Evolutionary conservation across 1,140 invertebrate species (phyloP), one percentile per base, ranked within the genome.

Genomic region (Chlorops oryzae): DNA sequence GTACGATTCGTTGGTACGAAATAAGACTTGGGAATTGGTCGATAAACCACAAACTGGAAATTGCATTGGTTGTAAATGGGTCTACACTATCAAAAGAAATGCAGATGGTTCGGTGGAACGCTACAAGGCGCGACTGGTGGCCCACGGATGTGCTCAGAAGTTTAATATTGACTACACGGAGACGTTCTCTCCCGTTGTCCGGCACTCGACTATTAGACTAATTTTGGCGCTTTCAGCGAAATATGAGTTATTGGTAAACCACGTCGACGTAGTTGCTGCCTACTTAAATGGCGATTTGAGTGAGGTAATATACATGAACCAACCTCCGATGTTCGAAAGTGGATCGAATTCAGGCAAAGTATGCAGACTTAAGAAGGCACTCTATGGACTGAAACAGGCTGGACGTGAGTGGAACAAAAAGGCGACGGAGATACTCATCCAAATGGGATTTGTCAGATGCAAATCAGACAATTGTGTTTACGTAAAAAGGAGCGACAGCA

Each of bases 101-200:
- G 13, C 45, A 20, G 55, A 63, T 41, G 61, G 62, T 21, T 51
- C 46, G 18, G 51, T 59, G 21, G 52, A 50, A 6, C 44, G 41
- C 45, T 73, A 58, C 47, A 77, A 49, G 38, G 69, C 74, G 18
- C 50, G 68, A 21, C 53, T 73, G 39, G 68, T 74, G 20, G 64
- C 55, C 20, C 59, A 58, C 50, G 68, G 65, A 18, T 72, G 49
- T 44, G 37, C 32, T 13, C 59, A 62, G 38, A 50, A 39, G 46
- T 15, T 48, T 40, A 61, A 61, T 21, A 53, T 72, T 41, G 65
- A 73, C 48, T 70, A 65, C 57, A 21, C 55, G 9, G 68, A 73
- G 50, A 66, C 63, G 5, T 68, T 57, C 62, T 49, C 63, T 12
- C 66, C 67, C 21, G 59, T 70, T 32, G 49, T 58, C 10, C 28